Conservation (phyloP, 2,888 invertebrate species). For the Metacarcinus magister region DNA sequence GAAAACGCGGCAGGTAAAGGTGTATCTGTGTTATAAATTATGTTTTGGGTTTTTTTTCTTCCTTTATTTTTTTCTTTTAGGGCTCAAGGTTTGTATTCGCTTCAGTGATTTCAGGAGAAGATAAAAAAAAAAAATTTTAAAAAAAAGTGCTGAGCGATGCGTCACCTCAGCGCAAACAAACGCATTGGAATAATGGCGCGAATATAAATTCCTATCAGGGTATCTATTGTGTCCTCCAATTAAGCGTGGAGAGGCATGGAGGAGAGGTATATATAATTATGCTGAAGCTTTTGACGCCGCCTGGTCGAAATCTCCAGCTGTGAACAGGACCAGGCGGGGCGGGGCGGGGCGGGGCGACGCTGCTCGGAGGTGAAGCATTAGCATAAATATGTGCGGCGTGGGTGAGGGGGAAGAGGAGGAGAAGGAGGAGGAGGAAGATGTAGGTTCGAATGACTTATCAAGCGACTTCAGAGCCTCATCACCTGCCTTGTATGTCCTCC, state of each 20-base stretch:
- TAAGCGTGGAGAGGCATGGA: constrained; percentile 6
- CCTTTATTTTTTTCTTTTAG: background rate
- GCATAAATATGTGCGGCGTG: background rate
- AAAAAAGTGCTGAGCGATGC: background rate
- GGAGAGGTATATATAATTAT: constrained; percentile 31
- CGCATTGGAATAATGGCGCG: background rate
- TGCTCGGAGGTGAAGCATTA: background rate
- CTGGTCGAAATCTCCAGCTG: background rate
- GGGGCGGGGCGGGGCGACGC: background rate
- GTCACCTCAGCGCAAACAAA: background rate
- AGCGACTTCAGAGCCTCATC: background rate
- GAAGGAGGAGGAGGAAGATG: background rate
- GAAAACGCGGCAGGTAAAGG: background rate
- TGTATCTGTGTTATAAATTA: background rate
- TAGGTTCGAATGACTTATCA: background rate
- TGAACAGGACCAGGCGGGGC: background rate
- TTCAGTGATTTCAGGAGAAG: background rate
- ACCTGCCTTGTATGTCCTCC: background rate
- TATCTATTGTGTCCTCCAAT: background rate
- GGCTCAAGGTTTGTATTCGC: background rate
- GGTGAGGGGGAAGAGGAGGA: background rate
- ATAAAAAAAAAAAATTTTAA: background rate
- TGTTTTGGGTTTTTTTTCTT: background rate
- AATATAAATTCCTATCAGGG: background rate
- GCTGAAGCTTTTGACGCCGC: background rate